Evolutionary conservation across 2,113 vertebrate species (phyloP).

Genomic region (Pangasianodon gigas): DNA sequence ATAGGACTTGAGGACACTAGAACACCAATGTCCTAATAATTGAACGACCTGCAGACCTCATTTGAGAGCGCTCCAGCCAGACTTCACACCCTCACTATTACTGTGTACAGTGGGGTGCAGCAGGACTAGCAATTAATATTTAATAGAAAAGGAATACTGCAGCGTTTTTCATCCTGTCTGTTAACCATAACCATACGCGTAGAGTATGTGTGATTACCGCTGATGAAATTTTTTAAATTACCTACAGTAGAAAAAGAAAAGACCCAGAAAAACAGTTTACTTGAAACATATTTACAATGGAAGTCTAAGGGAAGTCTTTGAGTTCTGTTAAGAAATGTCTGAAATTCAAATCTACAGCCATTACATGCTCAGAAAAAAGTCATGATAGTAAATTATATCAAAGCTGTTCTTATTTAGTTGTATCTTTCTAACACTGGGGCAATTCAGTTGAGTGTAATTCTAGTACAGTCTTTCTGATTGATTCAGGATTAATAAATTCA

Average conservation of each 20-base stretch:
- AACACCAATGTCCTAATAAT: neutral
- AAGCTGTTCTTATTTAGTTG: neutral
- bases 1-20: neutral
- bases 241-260: neutral
- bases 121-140: conserved; percentile 36
- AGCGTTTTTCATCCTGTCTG: neutral
- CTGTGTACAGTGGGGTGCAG: conserved; percentile 21
- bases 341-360: neutral
- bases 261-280: neutral
- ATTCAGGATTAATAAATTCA: too few species aligned
- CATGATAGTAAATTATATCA: neutral
- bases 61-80: conserved; percentile 15
- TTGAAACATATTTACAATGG: neutral
- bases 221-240: neutral
- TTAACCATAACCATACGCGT: conserved; percentile 23
- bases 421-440: neutral
- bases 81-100: conserved; percentile 28
- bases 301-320: neutral
- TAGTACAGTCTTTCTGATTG: neutral
- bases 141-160: conserved; percentile 17
- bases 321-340: neutral
- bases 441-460: neutral
- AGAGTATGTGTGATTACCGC: neutral
- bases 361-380: neutral
- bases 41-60: conserved; percentile 23